phyloP scores from a whole-genome alignment of 2,113 vertebrate species.

The Perca schrenkii region DNA sequence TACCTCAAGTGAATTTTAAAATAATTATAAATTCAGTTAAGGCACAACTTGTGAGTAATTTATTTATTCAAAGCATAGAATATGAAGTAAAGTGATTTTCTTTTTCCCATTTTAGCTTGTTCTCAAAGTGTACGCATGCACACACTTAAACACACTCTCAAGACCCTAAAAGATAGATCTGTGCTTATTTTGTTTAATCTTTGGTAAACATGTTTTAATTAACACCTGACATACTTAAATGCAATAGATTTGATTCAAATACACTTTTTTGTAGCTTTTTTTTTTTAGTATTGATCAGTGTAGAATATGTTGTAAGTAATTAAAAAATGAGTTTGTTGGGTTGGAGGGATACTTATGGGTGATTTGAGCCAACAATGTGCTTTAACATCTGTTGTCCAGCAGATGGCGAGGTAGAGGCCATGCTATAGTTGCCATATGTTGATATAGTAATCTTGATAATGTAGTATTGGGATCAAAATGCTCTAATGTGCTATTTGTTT shows the following conservation, averaged over 20 bases:
- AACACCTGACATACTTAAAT: neutral
- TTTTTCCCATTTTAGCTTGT: no score
- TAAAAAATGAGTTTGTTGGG: neutral
- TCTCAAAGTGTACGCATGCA: neutral
- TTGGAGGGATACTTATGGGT: neutral
- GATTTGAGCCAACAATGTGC: neutral
- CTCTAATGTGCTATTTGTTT: neutral
- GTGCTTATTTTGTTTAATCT: neutral
- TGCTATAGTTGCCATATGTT: neutral
- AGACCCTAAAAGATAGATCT: neutral
- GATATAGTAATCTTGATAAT: neutral
- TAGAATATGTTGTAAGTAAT: neutral
- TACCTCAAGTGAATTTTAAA: neutral
- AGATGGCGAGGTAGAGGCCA: neutral
- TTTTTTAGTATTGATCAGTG: neutral
- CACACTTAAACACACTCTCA: neutral
- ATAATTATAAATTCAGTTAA: neutral
- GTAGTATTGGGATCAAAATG: neutral
- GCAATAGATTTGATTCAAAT: neutral
- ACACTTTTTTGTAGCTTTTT: neutral
- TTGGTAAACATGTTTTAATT: neutral
- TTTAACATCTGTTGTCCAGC: slow-evolving; percentile 6
- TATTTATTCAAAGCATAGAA: neutral
- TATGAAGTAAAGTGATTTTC: neutral
- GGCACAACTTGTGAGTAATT: neutral